These are phyloP conservation scores for Ceratosolen fusciceps DNA, from an alignment of 1,140 invertebrate genomes.

Conservation along the genomic window DNA sequence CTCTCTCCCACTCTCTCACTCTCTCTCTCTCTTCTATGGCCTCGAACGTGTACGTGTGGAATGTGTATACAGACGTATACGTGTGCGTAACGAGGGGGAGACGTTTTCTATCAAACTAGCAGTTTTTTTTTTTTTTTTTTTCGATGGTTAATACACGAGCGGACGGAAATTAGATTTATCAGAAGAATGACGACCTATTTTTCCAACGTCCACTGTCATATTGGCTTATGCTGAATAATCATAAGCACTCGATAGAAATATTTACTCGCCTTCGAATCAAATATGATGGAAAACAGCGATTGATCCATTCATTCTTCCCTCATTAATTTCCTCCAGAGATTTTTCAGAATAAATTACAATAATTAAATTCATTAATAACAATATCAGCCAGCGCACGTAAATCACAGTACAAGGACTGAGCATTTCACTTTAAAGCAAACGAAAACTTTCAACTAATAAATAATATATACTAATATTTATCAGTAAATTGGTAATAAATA, in stretches of 20 bases:
- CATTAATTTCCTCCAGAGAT: no score
- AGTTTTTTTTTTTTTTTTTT: slow-evolving; percentile 6
- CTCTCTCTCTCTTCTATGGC: neutral
- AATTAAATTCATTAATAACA: no score
- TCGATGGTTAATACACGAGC: neutral
- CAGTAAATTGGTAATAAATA: no score
- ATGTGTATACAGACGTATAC: no score
- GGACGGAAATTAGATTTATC: slow-evolving; percentile 26
- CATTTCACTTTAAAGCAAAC: no score
- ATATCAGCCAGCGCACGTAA: no score
- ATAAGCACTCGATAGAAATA: neutral
- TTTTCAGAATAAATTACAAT: no score
- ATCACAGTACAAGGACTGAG: no score
- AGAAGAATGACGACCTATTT: slow-evolving; percentile 20
- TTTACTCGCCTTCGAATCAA: neutral
- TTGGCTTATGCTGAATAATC: neutral
- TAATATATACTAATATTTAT: no score
- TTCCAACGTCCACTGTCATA: neutral
- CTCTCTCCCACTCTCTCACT: neutral
- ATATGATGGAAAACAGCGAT: no score
- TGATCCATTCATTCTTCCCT: no score
- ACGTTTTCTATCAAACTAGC: slow-evolving; percentile 13
- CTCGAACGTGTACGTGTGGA: slow-evolving; percentile 11
- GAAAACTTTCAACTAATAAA: no score
- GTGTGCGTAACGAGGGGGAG: neutral